Evolutionary conservation across 2,113 vertebrate genomes (phyloP).

Genomic region (Lasiurus borealis): DNA sequence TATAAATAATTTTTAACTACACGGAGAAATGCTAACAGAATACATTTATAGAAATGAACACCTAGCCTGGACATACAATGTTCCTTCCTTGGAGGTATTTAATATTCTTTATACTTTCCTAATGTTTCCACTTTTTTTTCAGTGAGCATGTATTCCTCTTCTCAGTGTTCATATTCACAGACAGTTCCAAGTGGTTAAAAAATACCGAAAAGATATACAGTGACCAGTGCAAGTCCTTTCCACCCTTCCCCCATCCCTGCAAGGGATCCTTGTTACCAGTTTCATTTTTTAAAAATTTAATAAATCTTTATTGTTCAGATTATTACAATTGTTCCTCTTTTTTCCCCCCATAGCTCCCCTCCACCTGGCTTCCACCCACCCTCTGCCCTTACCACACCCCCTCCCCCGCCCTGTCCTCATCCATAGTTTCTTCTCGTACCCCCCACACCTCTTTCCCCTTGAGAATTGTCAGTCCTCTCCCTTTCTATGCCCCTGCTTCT

Average conservation of each 20-base stretch:
- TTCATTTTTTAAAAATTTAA: too few species aligned
- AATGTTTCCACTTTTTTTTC: slow-evolving; percentile 3
- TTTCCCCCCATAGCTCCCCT: too few species aligned
- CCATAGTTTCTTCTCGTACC: too few species aligned
- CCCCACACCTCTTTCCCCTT: too few species aligned
- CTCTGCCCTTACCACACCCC: too few species aligned
- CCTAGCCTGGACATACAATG: not conserved
- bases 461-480: too few species aligned
- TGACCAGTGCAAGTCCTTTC: not conserved
- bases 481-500: too few species aligned
- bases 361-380: too few species aligned
- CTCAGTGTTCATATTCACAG: slow-evolving; percentile 1
- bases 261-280: not conserved
- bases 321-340: too few species aligned
- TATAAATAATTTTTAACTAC: slow-evolving; percentile 17
- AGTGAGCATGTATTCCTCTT: not conserved
- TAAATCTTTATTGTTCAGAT: too few species aligned
- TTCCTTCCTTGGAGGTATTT: not conserved
- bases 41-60: slow-evolving; percentile 22
- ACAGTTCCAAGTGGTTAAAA: slow-evolving; percentile 43
- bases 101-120: not conserved
- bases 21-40: not conserved
- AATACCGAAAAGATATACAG: not conserved
- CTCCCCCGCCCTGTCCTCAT: too few species aligned
- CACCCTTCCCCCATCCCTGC: not conserved